Percentiles rank a stretch among this genome's conserved stretches.
Evolutionary conservation across 2,888 invertebrate species (phyloP).

Genomic region (Drosophila paranaensis): DNA sequence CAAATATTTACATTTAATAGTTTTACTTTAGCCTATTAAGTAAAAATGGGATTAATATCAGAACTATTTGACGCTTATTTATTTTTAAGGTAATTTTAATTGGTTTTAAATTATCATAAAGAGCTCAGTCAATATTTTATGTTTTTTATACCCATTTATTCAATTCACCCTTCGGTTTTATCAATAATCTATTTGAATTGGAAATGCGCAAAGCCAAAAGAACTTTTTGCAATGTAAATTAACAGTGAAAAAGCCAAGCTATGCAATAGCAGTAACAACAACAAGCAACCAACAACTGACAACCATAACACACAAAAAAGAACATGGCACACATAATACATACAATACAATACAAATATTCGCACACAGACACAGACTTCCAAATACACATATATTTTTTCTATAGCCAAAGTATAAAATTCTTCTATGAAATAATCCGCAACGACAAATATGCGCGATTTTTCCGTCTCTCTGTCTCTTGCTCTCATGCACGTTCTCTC

Average conservation of each 20-base stretch:
- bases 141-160: background rate
- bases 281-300: slow-evolving; percentile 15
- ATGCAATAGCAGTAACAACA: slow-evolving; percentile 34
- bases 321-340: slow-evolving; percentile 30
- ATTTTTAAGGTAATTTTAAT: background rate
- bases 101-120: background rate
- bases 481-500: background rate
- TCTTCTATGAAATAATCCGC: slow-evolving; percentile 77
- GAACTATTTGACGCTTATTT: too few relatives aligned
- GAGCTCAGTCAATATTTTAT: slow-evolving; percentile 5
- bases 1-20: background rate
- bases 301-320: slow-evolving; percentile 17
- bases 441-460: slow-evolving; percentile 79
- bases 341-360: slow-evolving; percentile 17
- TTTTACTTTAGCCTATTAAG: too few relatives aligned
- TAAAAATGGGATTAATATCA: too few relatives aligned
- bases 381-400: slow-evolving; percentile 17
- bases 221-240: slow-evolving; percentile 73
- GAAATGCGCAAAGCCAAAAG: slow-evolving; percentile 48
- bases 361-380: slow-evolving; percentile 2
- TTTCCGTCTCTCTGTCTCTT: slow-evolving; percentile 22
- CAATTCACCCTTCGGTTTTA: slow-evolving; percentile 30
- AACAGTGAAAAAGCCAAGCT: slow-evolving; percentile 47
- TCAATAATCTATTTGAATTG: slow-evolving; percentile 67
- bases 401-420: slow-evolving; percentile 54